Evolutionary conservation across 2,797 vertebrate species (phyloP).

Genomic region (Nyctalus aviator): DNA sequence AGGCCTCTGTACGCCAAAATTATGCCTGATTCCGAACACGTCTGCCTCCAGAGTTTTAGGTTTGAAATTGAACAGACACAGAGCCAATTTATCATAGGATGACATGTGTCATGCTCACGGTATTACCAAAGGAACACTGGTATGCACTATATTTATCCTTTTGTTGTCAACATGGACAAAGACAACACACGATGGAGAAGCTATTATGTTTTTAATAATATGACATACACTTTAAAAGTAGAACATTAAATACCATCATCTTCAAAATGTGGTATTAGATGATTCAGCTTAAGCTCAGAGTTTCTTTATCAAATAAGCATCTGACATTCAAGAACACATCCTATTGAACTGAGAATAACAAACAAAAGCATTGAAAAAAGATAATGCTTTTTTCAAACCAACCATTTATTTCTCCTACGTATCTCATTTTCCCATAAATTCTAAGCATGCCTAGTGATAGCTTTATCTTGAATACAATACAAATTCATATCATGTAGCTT

Average conservation of each 20-base stretch:
- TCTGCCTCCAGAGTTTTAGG: constrained; percentile 98
- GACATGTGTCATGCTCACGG: constrained; percentile 99
- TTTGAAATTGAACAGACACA: constrained; percentile 99
- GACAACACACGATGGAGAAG: constrained; percentile 89
- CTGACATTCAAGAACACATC: constrained; percentile 84
- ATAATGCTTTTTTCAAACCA: constrained; percentile 71
- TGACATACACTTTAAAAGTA: constrained; percentile 88
- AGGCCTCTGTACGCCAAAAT: constrained; percentile 94
- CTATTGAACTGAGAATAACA: constrained; percentile 82
- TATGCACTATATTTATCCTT: constrained; percentile 96
- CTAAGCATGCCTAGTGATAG: constrained; percentile 80
- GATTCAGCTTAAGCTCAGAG: constrained; percentile 87
- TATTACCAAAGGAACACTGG: constrained; percentile 97
- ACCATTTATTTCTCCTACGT: constrained; percentile 62
- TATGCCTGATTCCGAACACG: constrained; percentile 92
- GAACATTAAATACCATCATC: constrained; percentile 80
- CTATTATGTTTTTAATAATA: constrained; percentile 90
- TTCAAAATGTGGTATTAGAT: constrained; percentile 89
- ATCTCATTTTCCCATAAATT: constrained; percentile 78
- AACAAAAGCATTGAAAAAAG: constrained; percentile 78
- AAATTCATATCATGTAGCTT: constrained; percentile 67
- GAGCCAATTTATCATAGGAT: constrained; percentile 99
- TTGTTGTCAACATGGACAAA: constrained; percentile 94
- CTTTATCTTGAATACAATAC: constrained; percentile 74
- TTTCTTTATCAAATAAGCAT: constrained; percentile 90